Conservation (phyloP, 2,797 vertebrate species). For the Molothrus aeneus region DNA sequence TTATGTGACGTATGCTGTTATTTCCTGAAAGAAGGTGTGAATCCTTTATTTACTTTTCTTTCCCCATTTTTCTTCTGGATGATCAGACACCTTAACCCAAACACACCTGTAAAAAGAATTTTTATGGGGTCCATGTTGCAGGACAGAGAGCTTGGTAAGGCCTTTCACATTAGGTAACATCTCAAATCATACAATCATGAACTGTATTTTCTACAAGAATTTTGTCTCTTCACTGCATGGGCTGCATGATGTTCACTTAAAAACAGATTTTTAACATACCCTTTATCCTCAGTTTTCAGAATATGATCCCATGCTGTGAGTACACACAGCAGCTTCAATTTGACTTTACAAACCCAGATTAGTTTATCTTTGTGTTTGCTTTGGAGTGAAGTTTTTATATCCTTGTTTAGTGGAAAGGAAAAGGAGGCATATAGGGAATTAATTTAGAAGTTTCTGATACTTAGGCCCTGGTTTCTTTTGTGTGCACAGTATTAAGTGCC, state of each 20-base stretch:
- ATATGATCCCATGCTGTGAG: not conserved
- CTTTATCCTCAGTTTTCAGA: not conserved
- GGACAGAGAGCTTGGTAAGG: not conserved
- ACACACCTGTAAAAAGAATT: not conserved
- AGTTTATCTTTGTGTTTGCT: not conserved
- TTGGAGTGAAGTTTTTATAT: not conserved
- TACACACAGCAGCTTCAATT: not conserved
- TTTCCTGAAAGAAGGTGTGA: not conserved
- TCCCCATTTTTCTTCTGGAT: not conserved
- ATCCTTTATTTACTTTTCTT: not conserved
- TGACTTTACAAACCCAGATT: constrained; percentile 18
- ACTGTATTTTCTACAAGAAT: not conserved
- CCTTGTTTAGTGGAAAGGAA: not conserved
- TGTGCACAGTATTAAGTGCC: not conserved
- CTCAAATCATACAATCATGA: not conserved
- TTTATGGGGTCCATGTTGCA: not conserved
- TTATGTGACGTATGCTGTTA: not conserved
- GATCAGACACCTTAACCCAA: not conserved
- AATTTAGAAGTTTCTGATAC: not conserved
- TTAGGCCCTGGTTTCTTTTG: not conserved
- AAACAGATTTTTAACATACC: not conserved
- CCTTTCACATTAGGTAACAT: not conserved
- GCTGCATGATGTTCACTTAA: not conserved
- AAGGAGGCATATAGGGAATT: not conserved
- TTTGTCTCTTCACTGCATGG: not conserved